Conservation (phyloP, 2,888 invertebrate genomes). For the Pachliopta kotzebuea region DNA sequence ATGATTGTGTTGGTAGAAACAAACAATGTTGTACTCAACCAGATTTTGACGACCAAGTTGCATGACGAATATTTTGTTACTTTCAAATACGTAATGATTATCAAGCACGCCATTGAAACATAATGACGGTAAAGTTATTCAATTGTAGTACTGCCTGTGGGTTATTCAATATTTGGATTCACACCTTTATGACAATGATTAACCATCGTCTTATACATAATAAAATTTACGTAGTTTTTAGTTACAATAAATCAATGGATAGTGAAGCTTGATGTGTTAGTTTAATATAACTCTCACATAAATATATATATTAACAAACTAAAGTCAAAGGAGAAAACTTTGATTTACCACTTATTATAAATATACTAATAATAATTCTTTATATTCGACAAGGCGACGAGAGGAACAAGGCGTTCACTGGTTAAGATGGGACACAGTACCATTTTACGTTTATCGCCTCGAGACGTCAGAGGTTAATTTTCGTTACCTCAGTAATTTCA, state of each 20-base stretch:
- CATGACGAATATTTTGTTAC: conserved; percentile 13
- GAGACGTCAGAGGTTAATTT: no score
- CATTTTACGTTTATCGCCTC: no score
- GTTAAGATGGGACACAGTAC: no score
- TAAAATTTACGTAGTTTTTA: neutral
- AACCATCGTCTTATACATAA: neutral
- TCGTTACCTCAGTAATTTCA: no score
- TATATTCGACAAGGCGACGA: no score
- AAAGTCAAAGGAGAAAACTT: no score
- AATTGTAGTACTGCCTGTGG: neutral
- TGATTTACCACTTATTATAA: no score
- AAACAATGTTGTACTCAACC: neutral
- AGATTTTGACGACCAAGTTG: conserved; percentile 12
- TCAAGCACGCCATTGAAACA: neutral
- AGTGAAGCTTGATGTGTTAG: neutral
- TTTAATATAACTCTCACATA: neutral
- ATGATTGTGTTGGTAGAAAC: neutral
- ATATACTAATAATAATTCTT: no score
- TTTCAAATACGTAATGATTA: conserved; percentile 5
- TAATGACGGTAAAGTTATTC: neutral
- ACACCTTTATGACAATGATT: neutral
- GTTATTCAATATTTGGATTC: neutral
- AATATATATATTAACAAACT: no score
- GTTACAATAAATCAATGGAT: neutral
- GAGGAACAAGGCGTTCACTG: no score